Base-by-base conservation (phyloP, 2,113 vertebrate species). In the Chloebia gouldiae region DNA sequence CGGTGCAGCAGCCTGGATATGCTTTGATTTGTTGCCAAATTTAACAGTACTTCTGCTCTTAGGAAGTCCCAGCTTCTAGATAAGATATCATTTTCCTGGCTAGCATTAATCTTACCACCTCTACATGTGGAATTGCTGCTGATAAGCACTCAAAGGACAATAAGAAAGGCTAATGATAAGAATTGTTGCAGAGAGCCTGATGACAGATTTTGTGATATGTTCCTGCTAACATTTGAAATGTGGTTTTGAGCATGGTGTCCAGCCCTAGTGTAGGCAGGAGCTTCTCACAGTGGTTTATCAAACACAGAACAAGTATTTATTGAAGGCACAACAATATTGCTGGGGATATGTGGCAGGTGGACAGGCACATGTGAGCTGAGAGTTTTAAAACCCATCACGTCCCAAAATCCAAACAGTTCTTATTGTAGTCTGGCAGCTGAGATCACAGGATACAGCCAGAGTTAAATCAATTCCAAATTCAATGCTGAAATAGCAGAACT, bases 21-120 rank as follows among this genome's bases (percentile, higher is more conserved):
- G 35, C 47, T 87, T 69, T 96, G 92, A 61, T 56, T 77, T 73
- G 68, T 51, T 91, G 90, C 93, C 95, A 95, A 51, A 51, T 90
- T 65, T 91, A 91, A 87, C 84, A 91, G 42, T 65, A 93, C 59
- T 63, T 91, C 61, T 12, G 30, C 75, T 88, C 85, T 94, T 54
- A 70, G 75, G 92, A 95, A 94, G 81, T 50, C 76, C 66, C 91
- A 86, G 42, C 50, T 59, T 44, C 47, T 50, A 82, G 93, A 93
- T 94, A 95, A 95, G 90, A 35, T 69, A 70, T 2, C 3, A 28
- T 85, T 90, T 86, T 59, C 64, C 59, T 90, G 66, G 37, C 63
- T 31, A 44, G 35, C 39, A 10, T 87, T 89, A 91, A 50, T 94
- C 80, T 42, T 90, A 3, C 9, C 54, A 17, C 31, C 31, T 93